Evolutionary conservation across 1,140 invertebrate genomes (phyloP), one percentile per base, ranked within the genome.

Genomic region (Ceratitis capitata): DNA sequence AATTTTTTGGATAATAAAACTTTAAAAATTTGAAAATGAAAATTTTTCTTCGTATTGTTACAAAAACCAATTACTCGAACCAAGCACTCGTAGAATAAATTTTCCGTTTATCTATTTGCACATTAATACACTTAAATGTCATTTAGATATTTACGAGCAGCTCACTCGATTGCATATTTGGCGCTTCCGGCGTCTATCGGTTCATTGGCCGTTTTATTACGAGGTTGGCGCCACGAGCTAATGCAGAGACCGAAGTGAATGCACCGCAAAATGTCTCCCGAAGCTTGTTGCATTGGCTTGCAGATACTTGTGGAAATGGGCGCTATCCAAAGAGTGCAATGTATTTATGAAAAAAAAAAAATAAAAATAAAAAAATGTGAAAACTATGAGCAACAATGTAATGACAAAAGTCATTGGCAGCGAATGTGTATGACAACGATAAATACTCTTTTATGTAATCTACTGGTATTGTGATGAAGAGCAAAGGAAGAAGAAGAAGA

Each of bases 131-230:
- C n/a, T n/a, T n/a, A n/a, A n/a, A n/a, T n/a, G n/a, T n/a, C n/a
- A n/a, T n/a, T n/a, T n/a, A n/a, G n/a, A n/a, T n/a, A n/a, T n/a
- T n/a, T n/a, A n/a, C n/a, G n/a, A 58, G 56, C 56, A 58, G 29
- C n/a, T 19, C 61, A 69, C 29, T 69, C 61, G 16, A 69, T 69
- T 69, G 61, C 35, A 69, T 69, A 69, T 69, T 69, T 69, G 61
- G 32, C 61, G 61, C 61, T 69, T 69, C 61, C 61, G 61, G 61
- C 32, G 61, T 35, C 61, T 69, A 29, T 32, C 16, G 6, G 61
- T 69, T 69, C 61, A 69, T 6, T 69, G 61, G 16, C 61, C 61
- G 61, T 16, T 69, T 69, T 69, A 69, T 35, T 29, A 69, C 61
- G 19, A 69, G 32, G 29, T 16, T 35, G 35, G 61, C 61, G 61